phyloP scores from a whole-genome alignment of 2,888 invertebrate species.

The Xestia xanthographa region DNA sequence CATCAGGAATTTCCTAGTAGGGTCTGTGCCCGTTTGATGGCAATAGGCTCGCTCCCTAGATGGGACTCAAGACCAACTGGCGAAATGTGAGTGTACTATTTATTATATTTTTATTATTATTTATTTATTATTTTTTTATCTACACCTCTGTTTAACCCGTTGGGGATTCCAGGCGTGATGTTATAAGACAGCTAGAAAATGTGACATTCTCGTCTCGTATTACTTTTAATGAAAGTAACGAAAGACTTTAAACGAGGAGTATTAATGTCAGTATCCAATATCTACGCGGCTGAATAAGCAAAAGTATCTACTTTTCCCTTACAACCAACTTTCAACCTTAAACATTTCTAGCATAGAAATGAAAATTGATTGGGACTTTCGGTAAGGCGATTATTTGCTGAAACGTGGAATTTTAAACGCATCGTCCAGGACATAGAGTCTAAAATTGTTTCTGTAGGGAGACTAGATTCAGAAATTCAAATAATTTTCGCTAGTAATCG shows the following conservation, averaged over 20 bases:
- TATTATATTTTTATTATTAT: no score
- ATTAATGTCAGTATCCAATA: conserved; percentile 50
- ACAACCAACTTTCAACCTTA: conserved; percentile 32
- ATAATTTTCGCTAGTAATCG: conserved; percentile 41
- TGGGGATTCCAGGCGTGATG: background rate
- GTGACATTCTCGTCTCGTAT: conserved; percentile 34
- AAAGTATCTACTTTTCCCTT: background rate
- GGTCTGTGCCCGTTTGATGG: background rate
- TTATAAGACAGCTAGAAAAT: background rate
- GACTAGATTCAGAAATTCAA: background rate
- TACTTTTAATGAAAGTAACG: conserved; percentile 60
- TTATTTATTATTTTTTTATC: no score
- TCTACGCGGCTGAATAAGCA: conserved; percentile 40
- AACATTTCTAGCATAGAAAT: accelerated
- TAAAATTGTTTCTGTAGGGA: background rate
- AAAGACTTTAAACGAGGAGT: conserved; percentile 47
- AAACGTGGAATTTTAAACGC: background rate
- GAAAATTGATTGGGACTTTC: background rate
- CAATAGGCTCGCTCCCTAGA: background rate
- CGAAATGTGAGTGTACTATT: background rate
- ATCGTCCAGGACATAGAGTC: background rate
- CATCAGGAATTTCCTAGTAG: background rate
- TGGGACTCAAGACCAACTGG: background rate
- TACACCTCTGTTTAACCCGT: background rate
- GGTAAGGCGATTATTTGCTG: background rate